Evolutionary conservation across 2,797 vertebrate genomes (phyloP).

Genomic region (Natrix natrix): DNA sequence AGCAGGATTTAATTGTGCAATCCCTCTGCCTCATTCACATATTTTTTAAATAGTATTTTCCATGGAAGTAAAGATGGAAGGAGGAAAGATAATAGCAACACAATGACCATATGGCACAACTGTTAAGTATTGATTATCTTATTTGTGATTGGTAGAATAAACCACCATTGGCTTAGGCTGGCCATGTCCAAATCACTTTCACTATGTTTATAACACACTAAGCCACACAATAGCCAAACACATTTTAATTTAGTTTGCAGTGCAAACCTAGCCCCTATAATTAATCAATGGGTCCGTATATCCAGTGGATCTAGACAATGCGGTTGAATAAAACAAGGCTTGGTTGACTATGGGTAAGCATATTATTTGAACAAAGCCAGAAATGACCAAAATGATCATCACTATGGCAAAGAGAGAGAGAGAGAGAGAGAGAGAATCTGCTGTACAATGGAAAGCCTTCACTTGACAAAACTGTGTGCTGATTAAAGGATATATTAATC

Average conservation of each 20-base stretch:
- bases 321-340: background rate
- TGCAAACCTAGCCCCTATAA: background rate
- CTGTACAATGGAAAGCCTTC: background rate
- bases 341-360: background rate
- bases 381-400: background rate
- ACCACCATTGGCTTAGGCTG: background rate
- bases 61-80: background rate
- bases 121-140: background rate
- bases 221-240: background rate
- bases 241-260: background rate
- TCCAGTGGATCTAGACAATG: background rate
- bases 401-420: background rate
- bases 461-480: background rate
- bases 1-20: background rate
- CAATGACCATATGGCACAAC: background rate
- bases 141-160: background rate
- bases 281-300: background rate
- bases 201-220: background rate
- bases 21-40: background rate
- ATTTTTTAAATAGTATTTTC: background rate
- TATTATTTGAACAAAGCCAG: background rate
- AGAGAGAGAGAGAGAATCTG: background rate
- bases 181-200: background rate
- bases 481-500: background rate
- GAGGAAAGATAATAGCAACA: background rate